Base-by-base conservation (phyloP, 1,140 invertebrate genomes). In the Coptotermes formosanus region DNA sequence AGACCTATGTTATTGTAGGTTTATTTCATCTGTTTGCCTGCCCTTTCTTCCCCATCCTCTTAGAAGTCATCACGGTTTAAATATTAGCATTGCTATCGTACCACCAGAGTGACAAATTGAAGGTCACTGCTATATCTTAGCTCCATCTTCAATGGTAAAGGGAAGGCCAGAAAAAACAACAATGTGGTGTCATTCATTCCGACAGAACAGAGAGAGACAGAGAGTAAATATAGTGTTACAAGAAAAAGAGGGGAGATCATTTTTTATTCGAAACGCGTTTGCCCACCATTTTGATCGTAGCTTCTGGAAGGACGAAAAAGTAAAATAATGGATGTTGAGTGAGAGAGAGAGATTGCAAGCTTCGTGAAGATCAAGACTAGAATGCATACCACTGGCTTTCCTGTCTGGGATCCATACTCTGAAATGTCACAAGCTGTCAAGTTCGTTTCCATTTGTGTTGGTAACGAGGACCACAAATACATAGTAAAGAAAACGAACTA, bases 81-180 rank as follows among this genome's bases (percentile, higher is more conserved):
- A 86, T 86, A 86, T 86, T 86, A 86, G 82, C 85, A 86, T 86
- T 86, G 85, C 75, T 30, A 83, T 86, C 85, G 59, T 86, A 38
- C 82, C 81, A 69, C 45, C n/a, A n/a, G 75, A 86, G 75, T 83
- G 85, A 86, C 85, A 86, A 86, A 86, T 85, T 85, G 52, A 69
- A 85, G 85, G 85, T 85, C 85, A 85, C 52, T 32, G 32, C 85
- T 25, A 30, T 85, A 85, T 85, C 85, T 83, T 30, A 85, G 43
- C 69, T 69, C 30, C 85, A 85, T 85, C 85, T 85, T 59, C 82
- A 43, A 52, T 45, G 48, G 85, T 44, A 25, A 43, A 21, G 59
- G 59, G 9, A 81, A 83, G 82, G 43, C 32, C n/a, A 83, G 82
- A 52, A 83, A 83, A 11, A 43, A 83, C 82, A 81, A 81, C 85